Evolutionary conservation across 2,113 vertebrate species (phyloP).

Genomic region (Marcusenius ussheri): DNA sequence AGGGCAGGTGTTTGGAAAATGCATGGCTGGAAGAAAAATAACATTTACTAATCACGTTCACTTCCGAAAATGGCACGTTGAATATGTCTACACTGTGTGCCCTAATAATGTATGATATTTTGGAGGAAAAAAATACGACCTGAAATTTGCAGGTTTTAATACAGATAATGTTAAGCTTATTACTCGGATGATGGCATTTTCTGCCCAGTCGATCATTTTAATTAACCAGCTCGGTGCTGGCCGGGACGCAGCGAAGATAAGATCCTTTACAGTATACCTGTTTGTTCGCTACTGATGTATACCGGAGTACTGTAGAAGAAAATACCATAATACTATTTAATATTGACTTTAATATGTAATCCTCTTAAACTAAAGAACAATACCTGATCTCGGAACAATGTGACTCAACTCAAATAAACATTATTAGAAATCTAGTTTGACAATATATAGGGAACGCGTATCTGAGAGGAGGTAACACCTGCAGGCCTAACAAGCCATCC

Average conservation of each 20-base stretch:
- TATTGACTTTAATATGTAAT: not conserved
- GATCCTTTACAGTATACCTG: not conserved
- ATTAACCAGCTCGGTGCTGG: not conserved
- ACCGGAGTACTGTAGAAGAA: not conserved
- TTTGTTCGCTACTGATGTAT: not conserved
- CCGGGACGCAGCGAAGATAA: not conserved
- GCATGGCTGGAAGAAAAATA: not conserved
- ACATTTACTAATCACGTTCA: not conserved
- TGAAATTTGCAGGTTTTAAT: not conserved
- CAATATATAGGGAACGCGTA: not conserved
- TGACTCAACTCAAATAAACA: not conserved
- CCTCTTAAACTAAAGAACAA: not conserved
- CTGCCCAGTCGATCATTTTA: not conserved
- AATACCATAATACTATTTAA: not conserved
- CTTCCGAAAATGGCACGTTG: not conserved
- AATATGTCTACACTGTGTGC: not conserved
- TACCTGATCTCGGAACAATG: not conserved
- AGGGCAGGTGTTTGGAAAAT: not conserved
- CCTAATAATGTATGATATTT: not conserved
- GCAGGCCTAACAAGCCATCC: not conserved
- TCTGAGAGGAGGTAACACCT: not conserved
- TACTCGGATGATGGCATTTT: not conserved
- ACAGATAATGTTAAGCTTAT: not conserved
- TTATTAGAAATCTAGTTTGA: not conserved
- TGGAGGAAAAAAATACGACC: not conserved